These are phyloP conservation scores for Scatophagus argus DNA, from an alignment of 2,113 vertebrate genomes.

Conservation along the genomic window DNA sequence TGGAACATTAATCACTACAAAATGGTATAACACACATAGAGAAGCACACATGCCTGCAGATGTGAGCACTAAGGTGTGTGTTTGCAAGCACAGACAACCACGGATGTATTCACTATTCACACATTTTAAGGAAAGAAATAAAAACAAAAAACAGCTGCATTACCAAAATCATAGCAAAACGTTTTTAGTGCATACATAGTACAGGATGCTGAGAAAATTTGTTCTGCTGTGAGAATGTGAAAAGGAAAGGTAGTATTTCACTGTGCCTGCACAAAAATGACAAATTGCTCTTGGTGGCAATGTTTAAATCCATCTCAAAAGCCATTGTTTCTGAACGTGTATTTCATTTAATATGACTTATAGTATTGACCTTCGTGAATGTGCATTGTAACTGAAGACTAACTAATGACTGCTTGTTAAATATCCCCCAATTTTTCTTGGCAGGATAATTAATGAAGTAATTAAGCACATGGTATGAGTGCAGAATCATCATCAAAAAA, in stretches of 20 bases:
- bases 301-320: constrained; percentile 53
- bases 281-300: constrained; percentile 33
- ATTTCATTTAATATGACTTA: constrained; percentile 75
- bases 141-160: neutral
- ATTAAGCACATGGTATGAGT: constrained; percentile 70
- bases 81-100: neutral
- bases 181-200: neutral
- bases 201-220: neutral
- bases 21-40: constrained; percentile 27
- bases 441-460: constrained; percentile 81
- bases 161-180: neutral
- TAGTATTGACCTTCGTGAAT: constrained; percentile 74
- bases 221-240: constrained; percentile 5
- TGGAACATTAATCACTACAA: constrained; percentile 56
- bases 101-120: neutral
- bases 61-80: neutral
- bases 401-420: constrained; percentile 81
- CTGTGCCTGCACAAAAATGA: constrained; percentile 49
- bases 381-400: constrained; percentile 77
- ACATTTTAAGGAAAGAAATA: neutral
- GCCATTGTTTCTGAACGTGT: constrained; percentile 57
- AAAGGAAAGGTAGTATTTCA: constrained; percentile 5
- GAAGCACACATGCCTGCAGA: neutral
- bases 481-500: constrained; percentile 75
- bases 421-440: constrained; percentile 67